Percentiles rank a stretch among this genome's conserved stretches.
Conservation (phyloP, 2,797 vertebrate genomes). For the Eulemur coronatus region DNA sequence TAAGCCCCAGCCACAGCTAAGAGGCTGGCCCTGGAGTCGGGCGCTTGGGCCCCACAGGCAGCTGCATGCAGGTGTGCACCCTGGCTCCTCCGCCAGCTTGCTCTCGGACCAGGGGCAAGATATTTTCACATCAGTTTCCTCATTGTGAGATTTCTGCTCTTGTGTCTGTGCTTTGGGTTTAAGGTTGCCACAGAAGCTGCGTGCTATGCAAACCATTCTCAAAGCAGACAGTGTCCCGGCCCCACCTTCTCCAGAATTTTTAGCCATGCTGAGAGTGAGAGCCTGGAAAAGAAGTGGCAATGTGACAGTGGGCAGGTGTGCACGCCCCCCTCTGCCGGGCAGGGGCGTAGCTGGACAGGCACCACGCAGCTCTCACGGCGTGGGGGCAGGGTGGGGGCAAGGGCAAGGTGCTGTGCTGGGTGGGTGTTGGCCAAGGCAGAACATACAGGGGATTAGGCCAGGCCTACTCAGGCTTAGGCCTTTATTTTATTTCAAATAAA, state of each 20-base stretch:
- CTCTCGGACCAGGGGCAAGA: neutral
- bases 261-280: neutral
- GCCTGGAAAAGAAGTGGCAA: neutral
- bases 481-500: too few species aligned
- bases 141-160: neutral
- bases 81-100: neutral
- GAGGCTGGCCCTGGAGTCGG: neutral
- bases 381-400: rapidly evolving
- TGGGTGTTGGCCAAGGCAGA: neutral
- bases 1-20: neutral
- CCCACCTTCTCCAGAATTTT: neutral
- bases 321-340: neutral
- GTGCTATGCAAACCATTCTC: neutral
- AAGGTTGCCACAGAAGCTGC: neutral
- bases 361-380: neutral
- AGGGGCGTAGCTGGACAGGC: neutral
- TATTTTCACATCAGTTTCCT: neutral
- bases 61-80: neutral
- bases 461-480: neutral
- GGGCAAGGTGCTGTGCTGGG: neutral
- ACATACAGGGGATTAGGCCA: neutral
- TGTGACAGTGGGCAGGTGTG: neutral
- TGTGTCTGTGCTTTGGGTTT: neutral
- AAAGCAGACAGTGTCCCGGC: neutral
- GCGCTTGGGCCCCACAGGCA: neutral